Conservation (phyloP, 2,888 invertebrate species). For the Orthosia gracilis region DNA sequence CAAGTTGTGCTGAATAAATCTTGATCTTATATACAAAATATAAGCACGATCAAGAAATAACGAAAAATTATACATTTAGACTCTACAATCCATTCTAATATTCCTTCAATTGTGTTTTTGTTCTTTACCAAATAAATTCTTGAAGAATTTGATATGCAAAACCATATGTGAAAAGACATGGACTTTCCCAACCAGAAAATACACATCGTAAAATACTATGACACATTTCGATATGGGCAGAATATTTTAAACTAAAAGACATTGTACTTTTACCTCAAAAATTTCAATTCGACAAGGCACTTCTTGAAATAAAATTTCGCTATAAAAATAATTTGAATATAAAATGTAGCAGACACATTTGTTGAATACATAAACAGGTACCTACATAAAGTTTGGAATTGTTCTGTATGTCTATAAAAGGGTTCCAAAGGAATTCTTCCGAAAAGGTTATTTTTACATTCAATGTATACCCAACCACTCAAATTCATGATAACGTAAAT, state of each 20-base stretch:
- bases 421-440: constrained; percentile 51
- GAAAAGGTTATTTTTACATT: constrained; percentile 45
- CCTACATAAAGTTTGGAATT: constrained; percentile 43
- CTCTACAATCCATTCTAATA: background rate
- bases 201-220: constrained; percentile 13
- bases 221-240: constrained; percentile 15
- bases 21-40: no score
- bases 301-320: constrained; percentile 47
- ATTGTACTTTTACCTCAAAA: constrained; percentile 46
- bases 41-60: no score
- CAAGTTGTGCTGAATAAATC: background rate
- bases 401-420: constrained; percentile 35
- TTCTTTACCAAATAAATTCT: background rate
- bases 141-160: background rate
- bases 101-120: no score
- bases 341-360: constrained; percentile 55
- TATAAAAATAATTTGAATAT: constrained; percentile 57
- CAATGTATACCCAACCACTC: background rate
- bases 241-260: constrained; percentile 26
- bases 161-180: constrained; percentile 3
- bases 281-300: constrained; percentile 21
- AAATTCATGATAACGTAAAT: constrained; percentile 9
- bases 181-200: background rate
- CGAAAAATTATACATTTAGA: background rate
- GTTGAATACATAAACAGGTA: constrained; percentile 46